phyloP scores from a whole-genome alignment of 2,113 vertebrate genomes.

The Microtus oregoni region DNA sequence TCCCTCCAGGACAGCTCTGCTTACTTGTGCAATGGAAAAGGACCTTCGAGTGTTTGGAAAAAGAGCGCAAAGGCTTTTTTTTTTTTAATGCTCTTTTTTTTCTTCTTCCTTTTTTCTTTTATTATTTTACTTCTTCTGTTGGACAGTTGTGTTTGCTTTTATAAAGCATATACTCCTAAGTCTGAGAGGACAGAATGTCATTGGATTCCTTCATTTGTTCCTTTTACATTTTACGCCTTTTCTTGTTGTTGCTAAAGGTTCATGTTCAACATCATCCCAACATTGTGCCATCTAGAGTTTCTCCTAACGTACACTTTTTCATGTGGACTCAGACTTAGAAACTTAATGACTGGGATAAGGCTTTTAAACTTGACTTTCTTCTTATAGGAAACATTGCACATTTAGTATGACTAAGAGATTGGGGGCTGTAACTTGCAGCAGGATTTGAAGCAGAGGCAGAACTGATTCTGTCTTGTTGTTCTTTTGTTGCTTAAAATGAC shows the following conservation, averaged over 20 bases:
- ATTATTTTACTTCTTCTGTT: constrained; percentile 41
- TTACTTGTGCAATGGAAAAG: constrained; percentile 23
- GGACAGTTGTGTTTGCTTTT: constrained; percentile 73
- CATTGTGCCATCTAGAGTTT: constrained; percentile 70
- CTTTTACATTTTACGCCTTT: constrained; percentile 77
- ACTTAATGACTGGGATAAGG: constrained; percentile 79
- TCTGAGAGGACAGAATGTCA: constrained; percentile 75
- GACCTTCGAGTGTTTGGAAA: constrained; percentile 53
- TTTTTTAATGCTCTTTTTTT: neutral
- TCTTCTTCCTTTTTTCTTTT: neutral
- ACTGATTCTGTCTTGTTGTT: constrained; percentile 64
- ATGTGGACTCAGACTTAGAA: constrained; percentile 78
- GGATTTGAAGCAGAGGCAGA: constrained; percentile 74
- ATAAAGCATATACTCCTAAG: constrained; percentile 72
- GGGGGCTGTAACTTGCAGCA: constrained; percentile 69
- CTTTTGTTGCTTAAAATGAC: constrained; percentile 66
- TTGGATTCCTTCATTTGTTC: constrained; percentile 74
- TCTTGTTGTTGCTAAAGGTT: constrained; percentile 74
- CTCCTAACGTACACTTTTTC: constrained; percentile 77
- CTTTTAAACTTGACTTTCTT: constrained; percentile 81
- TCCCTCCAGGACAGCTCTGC: neutral
- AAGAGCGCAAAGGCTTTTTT: constrained; percentile 26
- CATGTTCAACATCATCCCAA: constrained; percentile 70
- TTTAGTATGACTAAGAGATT: constrained; percentile 77
- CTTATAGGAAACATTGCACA: constrained; percentile 74